Evolutionary conservation across 2,113 vertebrate genomes (phyloP), one percentile per base, ranked within the genome.

Genomic region (Clupea harengus): DNA sequence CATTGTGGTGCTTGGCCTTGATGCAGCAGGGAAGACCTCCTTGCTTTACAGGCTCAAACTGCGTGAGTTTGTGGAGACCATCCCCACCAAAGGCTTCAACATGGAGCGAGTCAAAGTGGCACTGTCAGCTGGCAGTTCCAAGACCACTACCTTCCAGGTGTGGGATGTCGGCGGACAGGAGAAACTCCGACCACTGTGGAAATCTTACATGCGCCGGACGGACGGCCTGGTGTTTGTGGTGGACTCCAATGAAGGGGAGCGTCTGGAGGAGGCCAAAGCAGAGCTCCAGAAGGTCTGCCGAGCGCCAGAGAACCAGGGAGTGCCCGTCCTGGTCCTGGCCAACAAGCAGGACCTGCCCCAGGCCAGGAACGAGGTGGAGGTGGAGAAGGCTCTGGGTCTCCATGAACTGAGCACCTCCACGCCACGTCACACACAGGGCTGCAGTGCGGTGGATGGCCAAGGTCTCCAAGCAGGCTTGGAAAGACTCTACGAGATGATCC

Each of bases 131-230:
- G 92, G 95, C 20, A 94, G 94, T 18, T 81, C 90, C 81, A 92
- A 92, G 90, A 88, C 91, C 87, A 93, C 95, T 64, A 91, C 92
- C 45, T 95, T 96, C 88, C 95, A 96, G 86, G 95, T 96, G 86
- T 97, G 96, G 96, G 96, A 96, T 0, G 96, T 97, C 0, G 96
- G 95, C 0, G 96, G 96, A 0, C 96, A 96, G 86, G 96, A 97
- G 25, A 97, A 96, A 82, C 93, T 96, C n/a, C 90, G 96, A 45
- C 96, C 96, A 0, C 94, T 97, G 54, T 97, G 96, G 96, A 96
- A 95, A 85, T 96, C 96, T 1, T 96, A 97, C 91, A 95, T 95
- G 3, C 92, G 96, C n/a, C 86, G 95, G 83, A 96, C 95, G 0
- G 96, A 97, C 0, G 96, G 96, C 15, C 87, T 97, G 82, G 96